These are phyloP conservation scores for Willowsia nigromaculata DNA, from an alignment of 2,888 invertebrate species.

Conservation along the genomic window DNA sequence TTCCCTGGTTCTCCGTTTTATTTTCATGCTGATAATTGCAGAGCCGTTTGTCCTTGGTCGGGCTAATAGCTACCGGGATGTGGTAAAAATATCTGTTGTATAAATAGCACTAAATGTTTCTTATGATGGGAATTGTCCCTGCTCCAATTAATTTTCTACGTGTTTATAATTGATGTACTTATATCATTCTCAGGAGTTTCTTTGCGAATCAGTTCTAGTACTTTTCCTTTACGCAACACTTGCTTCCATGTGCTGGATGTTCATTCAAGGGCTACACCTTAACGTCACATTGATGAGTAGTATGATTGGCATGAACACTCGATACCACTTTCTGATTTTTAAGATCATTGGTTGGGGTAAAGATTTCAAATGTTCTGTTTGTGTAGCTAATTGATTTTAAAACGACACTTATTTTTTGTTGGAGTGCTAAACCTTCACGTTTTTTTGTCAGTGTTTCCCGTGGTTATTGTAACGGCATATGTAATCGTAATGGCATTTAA, in stretches of 20 bases:
- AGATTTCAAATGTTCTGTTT: conserved; percentile 77
- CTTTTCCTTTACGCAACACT: conserved; percentile 82
- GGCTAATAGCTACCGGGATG: conserved; percentile 79
- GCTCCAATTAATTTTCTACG: background rate
- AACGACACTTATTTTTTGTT: too few species aligned
- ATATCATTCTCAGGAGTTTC: conserved; percentile 82
- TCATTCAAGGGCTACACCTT: conserved; percentile 80
- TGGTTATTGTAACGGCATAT: background rate
- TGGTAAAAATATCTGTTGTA: conserved; percentile 80
- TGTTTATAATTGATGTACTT: too few species aligned
- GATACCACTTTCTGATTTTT: conserved; percentile 81
- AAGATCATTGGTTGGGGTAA: conserved; percentile 83
- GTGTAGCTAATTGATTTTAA: too few species aligned
- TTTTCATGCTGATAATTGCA: conserved; percentile 80
- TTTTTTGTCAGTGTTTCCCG: background rate
- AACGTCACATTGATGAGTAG: conserved; percentile 81
- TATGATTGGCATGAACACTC: conserved; percentile 82
- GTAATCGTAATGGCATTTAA: background rate
- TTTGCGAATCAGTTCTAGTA: conserved; percentile 82
- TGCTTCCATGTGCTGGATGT: conserved; percentile 84
- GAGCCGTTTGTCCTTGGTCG: conserved; percentile 80
- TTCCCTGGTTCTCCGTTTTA: conserved; percentile 81
- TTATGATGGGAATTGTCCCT: too few species aligned
- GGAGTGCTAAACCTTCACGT: too few species aligned
- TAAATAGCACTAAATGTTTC: too few species aligned